Evolutionary conservation across 1,140 invertebrate genomes (phyloP), one percentile per base, ranked within the genome.

Genomic region (Bradynema listronoti): DNA sequence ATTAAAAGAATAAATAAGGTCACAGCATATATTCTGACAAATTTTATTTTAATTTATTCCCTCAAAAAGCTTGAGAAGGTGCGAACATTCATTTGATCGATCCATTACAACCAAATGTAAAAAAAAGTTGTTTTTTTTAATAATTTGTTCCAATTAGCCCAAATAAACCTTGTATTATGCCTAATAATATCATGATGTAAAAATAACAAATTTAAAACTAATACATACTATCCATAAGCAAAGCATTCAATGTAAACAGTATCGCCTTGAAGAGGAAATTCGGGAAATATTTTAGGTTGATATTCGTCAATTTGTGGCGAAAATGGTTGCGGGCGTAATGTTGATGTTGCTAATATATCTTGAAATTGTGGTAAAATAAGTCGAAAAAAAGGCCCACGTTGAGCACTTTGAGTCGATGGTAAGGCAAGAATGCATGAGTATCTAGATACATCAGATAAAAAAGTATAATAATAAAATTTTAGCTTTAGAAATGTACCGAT

Each of bases 201-300:
- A n/a, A n/a, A n/a, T n/a, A n/a, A n/a, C n/a, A n/a, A n/a, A n/a
- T n/a, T n/a, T n/a, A n/a, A n/a, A n/a, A n/a, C n/a, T 16, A 39
- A 45, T 56, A 66, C 65, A 33, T 29, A 69, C 68, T 68, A 69
- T 60, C 56, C 67, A 45, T 72, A 69, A 4, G 67, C 67, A 58
- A 69, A 69, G 19, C 67, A 69, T 41, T 69, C 67, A 33, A 69
- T 49, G 16, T 39, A 56, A 49, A 69, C 55, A 24, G 49, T 72
- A 45, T 69, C 51, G 1, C 69, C 67, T 2, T 63, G 59, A n/a
- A 66, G 49, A 5, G 67, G 65, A 27, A 72, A 27, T 51, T 69
- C 67, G 3, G 67, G 67, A 43, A 69, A 71, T 11, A 69, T 42
- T 56, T 66, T 52, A 19, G 67, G 67, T 42, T 66, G 61, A 42